Base-by-base conservation (phyloP, 2,888 invertebrate species). In the Pristionchus maxplancki region DNA sequence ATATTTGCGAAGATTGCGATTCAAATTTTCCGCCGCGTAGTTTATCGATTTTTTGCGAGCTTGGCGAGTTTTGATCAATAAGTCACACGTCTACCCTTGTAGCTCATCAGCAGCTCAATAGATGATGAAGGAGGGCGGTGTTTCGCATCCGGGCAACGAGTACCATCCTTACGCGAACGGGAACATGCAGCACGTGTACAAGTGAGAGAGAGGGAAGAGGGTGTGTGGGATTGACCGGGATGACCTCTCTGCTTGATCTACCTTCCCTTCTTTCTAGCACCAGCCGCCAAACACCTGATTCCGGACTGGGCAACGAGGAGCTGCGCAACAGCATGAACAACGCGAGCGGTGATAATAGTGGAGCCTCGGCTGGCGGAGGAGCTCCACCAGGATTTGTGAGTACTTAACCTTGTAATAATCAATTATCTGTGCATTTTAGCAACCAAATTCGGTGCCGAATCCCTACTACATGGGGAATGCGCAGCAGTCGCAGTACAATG, bases 271-370 rank as follows among this genome's bases (percentile, higher is more conserved):
- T 34, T 5, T 83, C 20, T 34, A 83, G 83, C 44, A 62, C 9
- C 62, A 85, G 64, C 31, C 85, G 64, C 17, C 64, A 85, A 64
- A 85, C 85, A 34, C 85, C 85, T 40, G 85, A 85, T 85, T 85
- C 85, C 85, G 85, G 85, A 8, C 85, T 85, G 40, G 85, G 62
- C 62, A 64, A 62, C n/a, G 85, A 85, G 64, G 82, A 83, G 48
- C 48, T 53, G 82, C 31, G 82, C 13, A 53, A 78, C 28, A 83
- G 34, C 53, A 83, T 83, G 82, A 83, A 83, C 82, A 83, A 83
- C 82, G 53, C 50, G 24, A 28, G 53, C 17, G 82, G 62, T 40
- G 40, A 40, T 17, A 64, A 40, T 15, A 40, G 84, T n/a, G 85
- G 85, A n/a, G 13, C 37, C 4, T n/a, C 85, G n/a, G 31, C 34